phyloP scores from a whole-genome alignment of 2,888 invertebrate genomes.

The Nymphalis urticae region DNA sequence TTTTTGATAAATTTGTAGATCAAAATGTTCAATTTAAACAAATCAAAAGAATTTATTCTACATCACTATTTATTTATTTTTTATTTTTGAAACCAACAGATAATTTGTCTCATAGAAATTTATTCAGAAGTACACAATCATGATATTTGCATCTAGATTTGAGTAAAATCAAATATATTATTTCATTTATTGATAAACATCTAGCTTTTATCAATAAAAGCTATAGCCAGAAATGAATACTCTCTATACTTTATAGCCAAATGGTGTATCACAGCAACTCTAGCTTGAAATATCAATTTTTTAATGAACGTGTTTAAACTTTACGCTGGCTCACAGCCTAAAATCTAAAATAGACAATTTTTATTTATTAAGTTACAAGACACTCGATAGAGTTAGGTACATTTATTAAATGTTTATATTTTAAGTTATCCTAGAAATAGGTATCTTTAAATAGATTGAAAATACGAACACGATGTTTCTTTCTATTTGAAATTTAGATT shows the following conservation, averaged over 20 bases:
- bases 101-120: not conserved
- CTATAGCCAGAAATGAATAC: slow-evolving; percentile 49
- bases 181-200: slow-evolving; percentile 7
- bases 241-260: slow-evolving; percentile 70
- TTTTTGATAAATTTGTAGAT: slow-evolving; percentile 50
- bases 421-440: slow-evolving; percentile 62
- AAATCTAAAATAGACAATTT: slow-evolving; percentile 70
- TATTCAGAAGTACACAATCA: not conserved
- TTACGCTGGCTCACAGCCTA: slow-evolving; percentile 76
- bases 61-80: not conserved
- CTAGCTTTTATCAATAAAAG: slow-evolving; percentile 24
- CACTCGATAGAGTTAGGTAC: slow-evolving; percentile 52
- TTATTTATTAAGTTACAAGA: slow-evolving; percentile 59
- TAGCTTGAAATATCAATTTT: slow-evolving; percentile 76
- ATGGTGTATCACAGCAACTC: slow-evolving; percentile 81
- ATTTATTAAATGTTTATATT: slow-evolving; percentile 40
- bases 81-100: not conserved
- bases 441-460: slow-evolving; percentile 49
- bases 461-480: slow-evolving; percentile 67
- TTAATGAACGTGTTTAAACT: slow-evolving; percentile 69
- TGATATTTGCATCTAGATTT: slow-evolving; percentile 2
- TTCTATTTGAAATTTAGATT: slow-evolving; percentile 38
- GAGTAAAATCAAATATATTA: not conserved
- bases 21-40: slow-evolving; percentile 52
- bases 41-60: slow-evolving; percentile 2